phyloP scores from a whole-genome alignment of 2,888 invertebrate genomes.

The Lasioglossum villosulum region DNA sequence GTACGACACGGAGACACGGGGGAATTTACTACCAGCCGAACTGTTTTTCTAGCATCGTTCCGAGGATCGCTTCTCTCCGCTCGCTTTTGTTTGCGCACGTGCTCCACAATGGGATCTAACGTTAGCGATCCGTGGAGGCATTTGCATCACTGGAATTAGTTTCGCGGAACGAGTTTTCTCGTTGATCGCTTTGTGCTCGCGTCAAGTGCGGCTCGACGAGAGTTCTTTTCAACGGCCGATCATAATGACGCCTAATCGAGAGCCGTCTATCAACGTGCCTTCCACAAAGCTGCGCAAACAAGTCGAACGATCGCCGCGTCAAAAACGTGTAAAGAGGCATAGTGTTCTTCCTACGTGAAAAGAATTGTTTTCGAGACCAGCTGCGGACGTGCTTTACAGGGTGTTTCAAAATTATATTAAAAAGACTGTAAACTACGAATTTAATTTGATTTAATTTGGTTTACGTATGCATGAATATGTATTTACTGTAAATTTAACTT shows the following conservation, averaged over 20 bases:
- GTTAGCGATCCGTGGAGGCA: neutral
- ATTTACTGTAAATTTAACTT: no score
- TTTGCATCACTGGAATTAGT: neutral
- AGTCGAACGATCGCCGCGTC: neutral
- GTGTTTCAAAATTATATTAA: no score
- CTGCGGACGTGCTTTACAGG: neutral
- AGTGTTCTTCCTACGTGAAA: no score
- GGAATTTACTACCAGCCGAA: neutral
- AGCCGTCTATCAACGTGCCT: neutral
- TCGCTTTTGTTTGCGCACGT: neutral
- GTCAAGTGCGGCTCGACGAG: neutral
- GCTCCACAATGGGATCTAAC: neutral
- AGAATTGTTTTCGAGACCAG: neutral
- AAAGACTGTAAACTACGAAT: no score
- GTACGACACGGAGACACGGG: neutral
- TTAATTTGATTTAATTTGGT: no score
- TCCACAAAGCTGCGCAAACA: neutral
- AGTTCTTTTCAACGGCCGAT: neutral
- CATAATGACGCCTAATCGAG: neutral
- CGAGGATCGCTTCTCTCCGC: neutral
- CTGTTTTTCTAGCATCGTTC: constrained; percentile 9
- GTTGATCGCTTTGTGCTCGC: neutral
- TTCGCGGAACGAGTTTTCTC: neutral
- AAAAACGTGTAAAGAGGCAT: neutral
- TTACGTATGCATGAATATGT: no score